Evolutionary conservation across 2,888 invertebrate species (phyloP).

Genomic region (Bombylius major): DNA sequence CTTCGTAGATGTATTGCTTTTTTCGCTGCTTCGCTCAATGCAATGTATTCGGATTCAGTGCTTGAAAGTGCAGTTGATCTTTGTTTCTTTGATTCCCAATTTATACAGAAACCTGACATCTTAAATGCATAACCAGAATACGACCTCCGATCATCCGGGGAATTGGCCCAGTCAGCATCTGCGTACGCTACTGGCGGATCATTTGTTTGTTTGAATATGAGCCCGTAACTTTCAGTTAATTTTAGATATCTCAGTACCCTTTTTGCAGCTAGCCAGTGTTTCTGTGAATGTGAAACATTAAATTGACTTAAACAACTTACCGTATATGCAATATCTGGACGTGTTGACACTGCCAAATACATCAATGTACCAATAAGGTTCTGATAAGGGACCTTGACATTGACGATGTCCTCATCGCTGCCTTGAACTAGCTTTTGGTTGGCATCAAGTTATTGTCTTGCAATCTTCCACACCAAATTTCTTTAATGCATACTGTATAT

Average conservation of each 20-base stretch:
- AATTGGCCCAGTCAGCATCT: constrained; percentile 16
- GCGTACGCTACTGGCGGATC: constrained; percentile 3
- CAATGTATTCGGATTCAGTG: constrained; percentile 15
- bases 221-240: neutral
- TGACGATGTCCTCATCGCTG: too few species aligned
- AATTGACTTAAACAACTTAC: constrained; percentile 5
- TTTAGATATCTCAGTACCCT: neutral
- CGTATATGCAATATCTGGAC: constrained; percentile 6
- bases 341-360: constrained; percentile 6
- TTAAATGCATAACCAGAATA: constrained; percentile 15
- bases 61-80: constrained; percentile 13
- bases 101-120: constrained; percentile 10
- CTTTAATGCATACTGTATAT: too few species aligned
- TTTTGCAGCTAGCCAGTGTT: constrained; percentile 8
- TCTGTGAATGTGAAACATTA: neutral
- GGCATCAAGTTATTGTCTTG: too few species aligned
- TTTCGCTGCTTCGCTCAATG: constrained; percentile 11
- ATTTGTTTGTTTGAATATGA: too few species aligned
- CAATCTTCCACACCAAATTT: too few species aligned
- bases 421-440: neutral
- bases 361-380: constrained; percentile 2
- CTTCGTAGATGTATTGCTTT: constrained; percentile 10
- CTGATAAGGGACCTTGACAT: neutral
- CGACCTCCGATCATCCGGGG: constrained; percentile 11
- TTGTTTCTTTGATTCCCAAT: constrained; percentile 16